Base-by-base conservation (phyloP, 2,888 invertebrate genomes). In the Dione juno region DNA sequence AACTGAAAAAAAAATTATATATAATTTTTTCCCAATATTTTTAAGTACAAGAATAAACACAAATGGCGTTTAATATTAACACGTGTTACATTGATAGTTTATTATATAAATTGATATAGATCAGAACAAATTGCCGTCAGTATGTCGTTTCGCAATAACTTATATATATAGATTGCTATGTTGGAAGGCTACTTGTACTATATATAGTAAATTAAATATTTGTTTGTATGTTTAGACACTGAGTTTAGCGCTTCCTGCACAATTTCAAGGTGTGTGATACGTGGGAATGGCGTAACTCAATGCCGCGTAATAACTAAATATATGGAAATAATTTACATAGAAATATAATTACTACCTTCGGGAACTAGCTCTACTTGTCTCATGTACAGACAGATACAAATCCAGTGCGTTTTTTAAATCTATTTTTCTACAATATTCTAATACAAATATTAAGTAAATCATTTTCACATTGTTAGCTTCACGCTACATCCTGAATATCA, bases 71-170 rank as follows among this genome's bases (percentile, higher is more conserved):
- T 21, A 43, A 35, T 9, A 21, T 37, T 43, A 66, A 67, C 67
- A 66, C 48, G 21, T 53, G 48, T 58, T 28, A 61, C 53, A 69
- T 71, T 70, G 58, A 69, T 67, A 58, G 69, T 69, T 71, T 73
- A 73, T 70, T 72, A 71, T 68, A 57, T 66, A 74, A 74, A 75
- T 75, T 72, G 71, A 74, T 73, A 73, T 70, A 66, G 76, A 74
- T 74, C 74, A 66, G n/a, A 70, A 63, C 66, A 74, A 72, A 72
- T 71, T 74, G 61, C 50, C 16, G 59, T 69, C 67, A 48, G 71
- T 69, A 45, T 59, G 67, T 63, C 67, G 59, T 76, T 76, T 77
- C 70, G 72, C 66, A 70, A 57, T 57, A 16, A 6, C 6, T 11
- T 37, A n/a, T 57, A 37, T 52, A 21, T 19, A 13, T 52, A 52